Conservation (phyloP, 2,888 invertebrate genomes). For the Copidosoma aretas region DNA sequence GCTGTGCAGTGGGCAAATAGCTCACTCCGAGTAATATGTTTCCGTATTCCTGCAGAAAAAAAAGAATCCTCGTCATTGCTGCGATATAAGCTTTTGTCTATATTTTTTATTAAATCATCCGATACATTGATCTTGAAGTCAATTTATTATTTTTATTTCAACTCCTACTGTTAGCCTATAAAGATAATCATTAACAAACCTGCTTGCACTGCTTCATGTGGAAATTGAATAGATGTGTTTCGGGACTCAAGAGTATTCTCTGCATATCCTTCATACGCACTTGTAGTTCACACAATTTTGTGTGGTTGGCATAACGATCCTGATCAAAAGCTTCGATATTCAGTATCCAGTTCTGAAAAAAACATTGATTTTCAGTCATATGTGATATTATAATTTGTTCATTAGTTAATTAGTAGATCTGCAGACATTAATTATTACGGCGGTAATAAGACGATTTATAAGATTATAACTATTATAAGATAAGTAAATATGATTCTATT, state of each 20-base stretch:
- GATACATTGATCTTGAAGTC: too few relatives aligned
- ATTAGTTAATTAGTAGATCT: too few relatives aligned
- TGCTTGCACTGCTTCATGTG: slow-evolving; percentile 60
- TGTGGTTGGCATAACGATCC: slow-evolving; percentile 64
- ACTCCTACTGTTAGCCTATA: neutral
- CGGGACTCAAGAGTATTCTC: slow-evolving; percentile 58
- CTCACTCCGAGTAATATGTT: slow-evolving; percentile 62
- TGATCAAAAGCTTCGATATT: slow-evolving; percentile 62
- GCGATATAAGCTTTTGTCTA: neutral
- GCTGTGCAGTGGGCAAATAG: slow-evolving; percentile 64
- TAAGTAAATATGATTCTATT: too few relatives aligned
- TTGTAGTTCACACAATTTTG: slow-evolving; percentile 62
- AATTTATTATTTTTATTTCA: neutral
- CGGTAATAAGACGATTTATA: too few relatives aligned
- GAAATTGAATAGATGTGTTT: slow-evolving; percentile 60
- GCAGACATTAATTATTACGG: too few relatives aligned
- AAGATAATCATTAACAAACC: slow-evolving; percentile 48
- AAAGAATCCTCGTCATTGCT: neutral
- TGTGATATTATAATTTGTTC: too few relatives aligned
- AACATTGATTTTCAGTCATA: neutral
- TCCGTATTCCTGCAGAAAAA: slow-evolving; percentile 60
- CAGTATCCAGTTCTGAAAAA: slow-evolving; percentile 62
- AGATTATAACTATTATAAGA: too few relatives aligned
- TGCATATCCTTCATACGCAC: slow-evolving; percentile 61
- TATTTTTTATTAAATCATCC: too few relatives aligned